Base-by-base conservation (phyloP, 1,140 invertebrate genomes). In the Leptinotarsa undecemlineata region DNA sequence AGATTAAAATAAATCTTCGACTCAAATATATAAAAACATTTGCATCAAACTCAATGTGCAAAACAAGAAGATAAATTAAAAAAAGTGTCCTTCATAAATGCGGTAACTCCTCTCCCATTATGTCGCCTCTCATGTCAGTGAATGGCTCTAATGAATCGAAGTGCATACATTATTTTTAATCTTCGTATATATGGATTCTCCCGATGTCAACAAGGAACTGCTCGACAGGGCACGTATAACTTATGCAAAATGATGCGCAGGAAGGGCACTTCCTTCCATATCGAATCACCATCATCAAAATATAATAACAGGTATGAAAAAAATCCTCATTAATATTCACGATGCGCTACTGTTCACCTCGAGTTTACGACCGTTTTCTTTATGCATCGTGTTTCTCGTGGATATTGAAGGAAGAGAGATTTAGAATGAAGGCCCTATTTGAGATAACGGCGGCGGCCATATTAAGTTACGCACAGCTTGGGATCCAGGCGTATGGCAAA, bases 401-500 rank as follows among this genome's bases (percentile, higher is more conserved):
- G 51, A 57, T 57, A 57, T 57, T 57, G 51, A 57, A 57, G 17
- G 51, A 57, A 57, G 51, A 57, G 51, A 57, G 51, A 57, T 57
- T 57, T 57, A 57, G 51, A 57, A 57, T 57, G 51, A 57, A 57
- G n/a, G 51, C 14, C 51, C 51, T 57, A 57, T 57, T 57, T 19
- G 51, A 57, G 51, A 57, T 57, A 57, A 57, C 51, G 51, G 51
- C 6, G 51, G 51, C 51, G n/a, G 51, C 14, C 51, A 57, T 57
- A 57, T 57, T 57, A 57, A 57, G 51, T 57, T 57, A 57, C 51
- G 51, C 51, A 57, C 51, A 57, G 51, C 51, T 57, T 57, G 51
- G 51, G 51, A 57, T 57, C 51, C 51, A 17, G 51, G 51, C 51
- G 51, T 17, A 57, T 19, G n/a, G 51, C 51, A 57, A 57, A 57